phyloP scores from a whole-genome alignment of 2,113 vertebrate genomes.

The Protomyctophum bolini region DNA sequence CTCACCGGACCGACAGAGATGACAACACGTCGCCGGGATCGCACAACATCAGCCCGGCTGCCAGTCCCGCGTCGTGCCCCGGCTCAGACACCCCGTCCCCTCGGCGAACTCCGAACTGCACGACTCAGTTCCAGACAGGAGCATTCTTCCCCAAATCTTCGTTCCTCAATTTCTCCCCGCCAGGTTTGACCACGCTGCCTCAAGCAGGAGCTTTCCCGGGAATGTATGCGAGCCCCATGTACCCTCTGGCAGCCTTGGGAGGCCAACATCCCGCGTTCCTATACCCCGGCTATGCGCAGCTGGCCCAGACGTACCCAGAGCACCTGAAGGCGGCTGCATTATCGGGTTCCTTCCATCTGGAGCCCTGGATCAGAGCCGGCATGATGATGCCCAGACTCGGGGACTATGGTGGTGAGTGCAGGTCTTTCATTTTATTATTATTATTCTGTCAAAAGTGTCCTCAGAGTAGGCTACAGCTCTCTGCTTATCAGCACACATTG shows the following conservation, averaged over 20 bases:
- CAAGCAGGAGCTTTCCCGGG: conserved; percentile 61
- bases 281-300: conserved; percentile 71
- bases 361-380: conserved; percentile 82
- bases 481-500: too few relatives aligned
- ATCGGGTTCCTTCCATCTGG: conserved; percentile 70
- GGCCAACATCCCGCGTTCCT: conserved; percentile 74
- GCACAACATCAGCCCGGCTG: conserved; percentile 45
- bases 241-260: conserved; percentile 73
- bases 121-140: conserved; percentile 38
- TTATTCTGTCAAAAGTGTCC: neutral
- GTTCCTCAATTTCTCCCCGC: conserved; percentile 65
- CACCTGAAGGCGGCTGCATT: conserved; percentile 77
- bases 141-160: conserved; percentile 64
- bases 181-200: conserved; percentile 66
- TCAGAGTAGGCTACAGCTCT: too few relatives aligned
- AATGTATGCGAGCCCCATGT: conserved; percentile 72
- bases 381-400: conserved; percentile 77
- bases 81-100: conserved; percentile 70
- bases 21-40: conserved; percentile 48
- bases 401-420: conserved; percentile 76
- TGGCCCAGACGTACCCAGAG: conserved; percentile 77
- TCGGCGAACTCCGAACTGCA: conserved; percentile 33
- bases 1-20: conserved; percentile 47
- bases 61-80: conserved; percentile 54
- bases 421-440: neutral